These are phyloP conservation scores for Puntigrus tetrazona DNA, from an alignment of 2,113 vertebrate species.

Conservation along the genomic window DNA sequence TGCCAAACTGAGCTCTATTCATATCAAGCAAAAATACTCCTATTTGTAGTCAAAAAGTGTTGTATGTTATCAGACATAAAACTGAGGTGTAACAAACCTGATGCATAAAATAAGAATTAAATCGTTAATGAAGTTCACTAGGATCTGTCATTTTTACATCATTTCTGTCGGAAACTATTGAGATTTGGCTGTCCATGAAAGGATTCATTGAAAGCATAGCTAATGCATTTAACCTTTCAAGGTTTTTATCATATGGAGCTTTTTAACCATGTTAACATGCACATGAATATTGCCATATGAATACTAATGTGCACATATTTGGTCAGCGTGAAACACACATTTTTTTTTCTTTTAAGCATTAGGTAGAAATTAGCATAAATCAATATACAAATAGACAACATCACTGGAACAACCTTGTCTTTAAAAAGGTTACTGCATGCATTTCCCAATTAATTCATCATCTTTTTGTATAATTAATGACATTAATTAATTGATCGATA, in stretches of 20 bases:
- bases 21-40: neutral
- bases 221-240: slow-evolving; percentile 8
- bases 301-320: slow-evolving; percentile 12
- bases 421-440: slow-evolving; percentile 1
- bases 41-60: neutral
- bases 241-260: neutral
- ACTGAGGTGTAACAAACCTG: neutral
- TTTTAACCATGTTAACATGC: slow-evolving; percentile 1
- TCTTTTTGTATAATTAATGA: neutral
- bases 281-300: neutral
- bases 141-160: neutral
- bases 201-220: neutral
- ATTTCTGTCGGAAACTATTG: neutral
- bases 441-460: neutral
- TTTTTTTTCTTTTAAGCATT: neutral
- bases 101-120: neutral
- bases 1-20: neutral
- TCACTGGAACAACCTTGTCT: neutral
- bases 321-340: neutral
- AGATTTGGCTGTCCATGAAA: neutral
- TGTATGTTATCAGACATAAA: neutral
- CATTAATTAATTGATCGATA: neutral
- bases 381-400: neutral
- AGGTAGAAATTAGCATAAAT: slow-evolving; percentile 4
- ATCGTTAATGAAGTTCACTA: neutral